A percentile compares a stretch with the other conserved stretches of the same genome.
Conservation (phyloP, 2,113 vertebrate genomes). For the Craseonycteris thonglongyai region DNA sequence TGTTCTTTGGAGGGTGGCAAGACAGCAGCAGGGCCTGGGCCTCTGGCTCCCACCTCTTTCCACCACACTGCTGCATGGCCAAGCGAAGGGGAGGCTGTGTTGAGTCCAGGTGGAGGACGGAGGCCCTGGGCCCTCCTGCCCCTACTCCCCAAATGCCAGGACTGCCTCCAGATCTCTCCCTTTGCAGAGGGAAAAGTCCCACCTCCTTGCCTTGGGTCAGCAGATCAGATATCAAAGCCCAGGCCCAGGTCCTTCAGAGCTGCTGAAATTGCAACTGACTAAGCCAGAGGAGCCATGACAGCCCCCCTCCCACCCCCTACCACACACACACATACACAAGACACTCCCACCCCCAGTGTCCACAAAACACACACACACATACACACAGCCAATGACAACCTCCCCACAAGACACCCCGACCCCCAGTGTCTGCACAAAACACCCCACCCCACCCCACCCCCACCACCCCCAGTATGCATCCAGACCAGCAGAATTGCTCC, state of each 20-base stretch:
- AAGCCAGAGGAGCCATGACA: background rate
- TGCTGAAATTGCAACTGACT: background rate
- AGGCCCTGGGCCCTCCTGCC: background rate
- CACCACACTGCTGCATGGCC: background rate
- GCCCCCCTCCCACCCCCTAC: background rate
- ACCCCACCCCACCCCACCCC: background rate
- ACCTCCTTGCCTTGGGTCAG: background rate
- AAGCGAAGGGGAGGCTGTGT: background rate
- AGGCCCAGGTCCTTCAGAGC: background rate
- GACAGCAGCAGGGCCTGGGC: background rate
- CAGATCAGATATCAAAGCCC: conserved; percentile 37
- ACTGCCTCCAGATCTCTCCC: background rate
- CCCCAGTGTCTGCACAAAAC: background rate
- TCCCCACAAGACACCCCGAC: background rate
- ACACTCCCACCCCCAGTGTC: background rate
- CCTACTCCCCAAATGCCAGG: background rate
- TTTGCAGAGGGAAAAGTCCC: background rate
- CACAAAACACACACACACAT: background rate
- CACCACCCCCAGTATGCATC: background rate
- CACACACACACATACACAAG: background rate
- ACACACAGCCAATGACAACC: background rate
- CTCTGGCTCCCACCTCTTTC: background rate
- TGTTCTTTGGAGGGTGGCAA: background rate
- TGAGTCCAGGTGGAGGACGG: background rate
- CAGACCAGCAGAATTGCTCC: background rate